These are phyloP conservation scores for Gymnopithys bicolor DNA, from an alignment of 2,797 vertebrate species.

Conservation along the genomic window DNA sequence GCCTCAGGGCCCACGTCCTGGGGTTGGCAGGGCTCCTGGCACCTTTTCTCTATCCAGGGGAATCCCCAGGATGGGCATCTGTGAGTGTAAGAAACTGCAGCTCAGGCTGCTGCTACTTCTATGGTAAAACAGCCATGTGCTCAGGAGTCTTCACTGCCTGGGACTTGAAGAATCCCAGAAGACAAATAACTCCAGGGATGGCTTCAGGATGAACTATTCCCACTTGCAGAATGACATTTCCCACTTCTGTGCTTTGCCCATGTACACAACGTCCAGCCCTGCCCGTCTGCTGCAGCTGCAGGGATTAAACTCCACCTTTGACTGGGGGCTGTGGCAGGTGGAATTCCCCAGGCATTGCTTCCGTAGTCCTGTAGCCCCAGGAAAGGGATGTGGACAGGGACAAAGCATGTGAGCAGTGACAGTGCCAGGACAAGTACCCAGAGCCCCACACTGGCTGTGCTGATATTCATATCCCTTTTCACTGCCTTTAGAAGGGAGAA, in stretches of 20 bases:
- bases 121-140: accelerated
- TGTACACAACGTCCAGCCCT: accelerated
- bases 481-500: neutral
- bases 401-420: neutral
- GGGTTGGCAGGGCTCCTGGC: neutral
- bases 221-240: neutral
- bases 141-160: neutral
- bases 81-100: neutral
- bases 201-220: neutral
- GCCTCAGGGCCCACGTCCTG: neutral
- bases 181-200: neutral
- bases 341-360: neutral
- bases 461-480: neutral
- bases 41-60: accelerated
- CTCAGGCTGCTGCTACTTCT: neutral
- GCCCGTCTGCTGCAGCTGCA: neutral
- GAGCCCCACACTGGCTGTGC: neutral
- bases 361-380: neutral
- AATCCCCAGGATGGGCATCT: neutral
- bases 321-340: neutral
- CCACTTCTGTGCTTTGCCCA: neutral
- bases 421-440: neutral
- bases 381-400: neutral
- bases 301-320: neutral
- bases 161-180: neutral